Conservation (phyloP, 2,113 vertebrate genomes). For the Orthonyx spaldingii region DNA sequence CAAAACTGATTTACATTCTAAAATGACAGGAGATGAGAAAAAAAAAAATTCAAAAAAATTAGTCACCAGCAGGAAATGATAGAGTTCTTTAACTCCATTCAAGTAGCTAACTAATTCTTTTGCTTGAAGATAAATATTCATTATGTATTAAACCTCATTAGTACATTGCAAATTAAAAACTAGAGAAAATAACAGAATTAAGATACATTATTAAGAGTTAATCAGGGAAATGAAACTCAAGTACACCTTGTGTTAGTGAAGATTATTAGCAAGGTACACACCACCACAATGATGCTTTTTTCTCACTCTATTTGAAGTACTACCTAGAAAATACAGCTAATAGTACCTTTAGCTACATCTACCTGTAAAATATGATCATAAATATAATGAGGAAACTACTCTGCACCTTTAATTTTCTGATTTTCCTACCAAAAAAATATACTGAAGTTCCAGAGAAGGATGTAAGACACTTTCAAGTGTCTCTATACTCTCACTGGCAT, state of each 20-base stretch:
- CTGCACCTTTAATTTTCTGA: neutral
- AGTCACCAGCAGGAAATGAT: neutral
- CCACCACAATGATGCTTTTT: neutral
- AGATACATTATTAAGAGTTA: neutral
- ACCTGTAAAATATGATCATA: neutral
- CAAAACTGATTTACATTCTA: constrained; percentile 28
- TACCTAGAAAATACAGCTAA: neutral
- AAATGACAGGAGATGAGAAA: neutral
- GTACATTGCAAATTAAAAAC: neutral
- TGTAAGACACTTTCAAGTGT: neutral
- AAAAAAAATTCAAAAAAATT: rapidly evolving
- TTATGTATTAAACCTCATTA: neutral
- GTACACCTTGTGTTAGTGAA: neutral
- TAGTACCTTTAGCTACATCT: neutral
- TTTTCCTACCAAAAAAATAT: neutral
- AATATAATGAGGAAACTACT: neutral
- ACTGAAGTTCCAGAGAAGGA: neutral
- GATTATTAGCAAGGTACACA: neutral
- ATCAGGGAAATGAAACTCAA: neutral
- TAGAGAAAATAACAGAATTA: neutral
- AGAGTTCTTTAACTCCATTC: neutral
- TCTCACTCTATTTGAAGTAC: neutral
- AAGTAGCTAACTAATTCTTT: neutral
- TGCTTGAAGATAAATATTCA: constrained; percentile 18
- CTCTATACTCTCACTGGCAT: neutral